Base-by-base conservation (phyloP, 2,797 vertebrate species). In the Myotis pilosus region DNA sequence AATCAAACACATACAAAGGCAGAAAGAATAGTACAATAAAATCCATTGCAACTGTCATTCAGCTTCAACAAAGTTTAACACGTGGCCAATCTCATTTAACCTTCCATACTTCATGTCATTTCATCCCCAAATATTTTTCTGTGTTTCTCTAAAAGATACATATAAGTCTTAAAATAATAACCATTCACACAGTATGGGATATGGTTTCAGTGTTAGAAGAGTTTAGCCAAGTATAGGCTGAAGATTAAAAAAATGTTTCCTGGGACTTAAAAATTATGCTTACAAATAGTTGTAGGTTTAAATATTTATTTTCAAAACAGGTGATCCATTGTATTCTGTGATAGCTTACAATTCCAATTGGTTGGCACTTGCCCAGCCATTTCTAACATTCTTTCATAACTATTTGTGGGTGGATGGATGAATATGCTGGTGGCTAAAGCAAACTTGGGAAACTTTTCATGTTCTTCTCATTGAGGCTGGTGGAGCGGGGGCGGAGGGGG, bases 271-370 rank as follows among this genome's bases (percentile, higher is more conserved):
- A 28, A 38, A 69, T 64, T 55, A 91, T 9, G 6, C 62, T 38
- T 44, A 30, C 71, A 91, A 38, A 69, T 74, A 33, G 23, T 89
- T 72, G 7, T 62, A 68, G 7, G 22, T 47, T 94, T 78, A 92
- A 94, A 71, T 89, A 91, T 78, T 91, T 85, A 69, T 78, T 95
- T 95, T 95, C 33, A 74, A 57, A 89, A 85, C 75, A 91, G 44
- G 84, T 72, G 49, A 33, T 8, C 38, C 11, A 53, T 66, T 64
- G 47, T 49, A 72, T 53, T 79, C 55, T 17, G 12, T 4, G 51
- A 44, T 76, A 33, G 33, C 16, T 60, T 11, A 17, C 22, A 84
- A 22, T 85, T 95, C 22, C 36, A 75, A 11, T 36, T 60, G 44
- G 33, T 76, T 69, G 38, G 19, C 69, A 33, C 33, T 30, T 87